Conservation (phyloP, 2,888 invertebrate genomes). For the Vesta saturnalis region DNA sequence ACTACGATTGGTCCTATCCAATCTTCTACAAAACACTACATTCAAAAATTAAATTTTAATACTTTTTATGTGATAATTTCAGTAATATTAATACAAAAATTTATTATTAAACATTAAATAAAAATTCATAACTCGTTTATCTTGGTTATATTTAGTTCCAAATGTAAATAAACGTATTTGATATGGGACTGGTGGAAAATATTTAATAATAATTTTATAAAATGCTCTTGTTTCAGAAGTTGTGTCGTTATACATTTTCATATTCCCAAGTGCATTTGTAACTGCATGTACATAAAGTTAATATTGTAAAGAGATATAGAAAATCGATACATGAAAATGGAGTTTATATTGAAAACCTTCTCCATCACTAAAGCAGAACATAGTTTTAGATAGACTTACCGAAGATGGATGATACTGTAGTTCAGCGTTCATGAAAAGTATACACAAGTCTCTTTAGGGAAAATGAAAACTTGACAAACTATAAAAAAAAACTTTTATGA, state of each 20-base stretch:
- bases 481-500: not conserved
- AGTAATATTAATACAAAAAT: too few species aligned
- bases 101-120: too few species aligned
- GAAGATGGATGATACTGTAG: conserved; percentile 24
- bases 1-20: too few species aligned
- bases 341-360: conserved; percentile 34
- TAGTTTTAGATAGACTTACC: conserved; percentile 21
- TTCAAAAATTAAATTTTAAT: too few species aligned
- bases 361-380: not conserved
- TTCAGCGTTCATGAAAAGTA: conserved; percentile 27
- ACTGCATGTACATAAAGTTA: not conserved
- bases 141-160: too few species aligned
- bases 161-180: too few species aligned
- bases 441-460: not conserved
- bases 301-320: conserved; percentile 18
- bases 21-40: too few species aligned
- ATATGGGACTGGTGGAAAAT: conserved; percentile 13
- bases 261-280: not conserved
- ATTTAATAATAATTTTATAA: not conserved
- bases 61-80: too few species aligned
- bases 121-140: too few species aligned
- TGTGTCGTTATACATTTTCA: not conserved
- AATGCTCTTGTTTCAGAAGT: not conserved
- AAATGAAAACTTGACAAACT: conserved; percentile 6
- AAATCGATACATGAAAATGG: conserved; percentile 32